Evolutionary conservation across 2,113 vertebrate species (phyloP), one percentile per base, ranked within the genome.

Genomic region (Chaetodon trifascialis): DNA sequence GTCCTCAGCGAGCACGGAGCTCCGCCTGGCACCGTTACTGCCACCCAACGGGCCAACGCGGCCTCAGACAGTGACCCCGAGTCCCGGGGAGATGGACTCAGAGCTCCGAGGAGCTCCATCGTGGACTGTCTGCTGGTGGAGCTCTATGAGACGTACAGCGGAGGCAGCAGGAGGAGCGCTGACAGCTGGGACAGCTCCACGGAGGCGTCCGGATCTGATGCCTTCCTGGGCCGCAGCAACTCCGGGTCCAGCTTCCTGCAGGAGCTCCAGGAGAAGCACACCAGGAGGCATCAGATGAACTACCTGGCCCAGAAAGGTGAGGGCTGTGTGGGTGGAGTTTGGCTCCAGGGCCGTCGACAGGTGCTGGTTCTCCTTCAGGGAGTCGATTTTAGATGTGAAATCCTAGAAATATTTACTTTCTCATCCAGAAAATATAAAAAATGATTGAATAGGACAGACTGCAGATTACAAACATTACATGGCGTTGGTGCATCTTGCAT

Each of bases 281-380:
- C 95, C 79, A 92, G 91, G 85, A 93, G 94, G 86, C 96, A 93
- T 40, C 97, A 97, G 93, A 83, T 90, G 83, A 96, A 89, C 68
- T 98, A 97, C 93, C 94, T 99, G 95, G 86, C 86, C 62, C 96
- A 94, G 89, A 99, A 99, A 98, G 97, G 98, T 99, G 94, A 87
- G 84, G 40, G 4, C 25, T 14, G 15, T 30, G 25, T 14, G n/a
- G 34, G 10, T 3, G 21, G 34, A 52, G 51, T 62, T 30, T 52
- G 60, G 47, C 3, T 30, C 30, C 30, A 3, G 30, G 30, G n/a
- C n/a, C n/a, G n/a, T n/a, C n/a, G n/a, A 64, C 60, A 75, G 15
- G 15, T 42, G 11, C 62, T 36, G 62, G n/a, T 56, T n/a, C n/a
- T n/a, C n/a, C n/a, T n/a, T n/a, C n/a, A n/a, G n/a, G n/a, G n/a